A percentile compares a stretch with the other conserved stretches of the same genome.
Evolutionary conservation across 2,113 vertebrate genomes (phyloP).

Genomic region (Boulengeromyrus knoepffleri): DNA sequence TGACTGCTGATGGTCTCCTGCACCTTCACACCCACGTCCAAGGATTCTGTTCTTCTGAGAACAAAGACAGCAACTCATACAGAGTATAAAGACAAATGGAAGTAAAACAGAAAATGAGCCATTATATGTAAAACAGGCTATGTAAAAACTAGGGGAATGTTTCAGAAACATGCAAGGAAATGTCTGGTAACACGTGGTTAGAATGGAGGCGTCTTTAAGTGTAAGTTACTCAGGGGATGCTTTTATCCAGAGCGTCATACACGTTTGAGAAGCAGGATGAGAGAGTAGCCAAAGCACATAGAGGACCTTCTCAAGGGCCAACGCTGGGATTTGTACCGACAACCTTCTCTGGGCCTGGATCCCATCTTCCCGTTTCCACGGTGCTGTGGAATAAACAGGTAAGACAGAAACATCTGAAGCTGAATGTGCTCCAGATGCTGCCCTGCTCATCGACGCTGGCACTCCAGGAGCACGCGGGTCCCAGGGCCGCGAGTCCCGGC

Average conservation of each 20-base stretch:
- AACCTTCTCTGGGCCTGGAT: not conserved
- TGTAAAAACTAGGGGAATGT: not conserved
- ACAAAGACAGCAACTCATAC: not conserved
- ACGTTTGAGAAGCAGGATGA: not conserved
- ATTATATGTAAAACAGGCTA: not conserved
- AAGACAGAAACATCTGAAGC: not conserved
- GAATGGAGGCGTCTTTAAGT: not conserved
- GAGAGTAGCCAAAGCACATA: not conserved
- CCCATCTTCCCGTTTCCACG: not conserved
- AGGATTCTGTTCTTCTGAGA: not conserved
- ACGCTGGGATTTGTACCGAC: not conserved
- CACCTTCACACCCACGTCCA: not conserved
- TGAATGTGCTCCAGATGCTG: not conserved
- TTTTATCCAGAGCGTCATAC: not conserved
- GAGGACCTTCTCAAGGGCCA: not conserved
- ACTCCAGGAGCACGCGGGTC: not conserved
- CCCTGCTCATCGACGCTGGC: not conserved
- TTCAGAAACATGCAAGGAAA: not conserved
- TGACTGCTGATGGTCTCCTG: not conserved
- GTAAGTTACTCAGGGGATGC: not conserved
- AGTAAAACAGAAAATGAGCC: not conserved
- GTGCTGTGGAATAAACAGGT: not conserved
- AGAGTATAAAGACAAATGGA: not conserved
- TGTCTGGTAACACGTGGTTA: not conserved
- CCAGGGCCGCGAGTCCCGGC: not conserved